phyloP scores from a whole-genome alignment of 1,140 invertebrate genomes.

The Tetragnatha versicolor region DNA sequence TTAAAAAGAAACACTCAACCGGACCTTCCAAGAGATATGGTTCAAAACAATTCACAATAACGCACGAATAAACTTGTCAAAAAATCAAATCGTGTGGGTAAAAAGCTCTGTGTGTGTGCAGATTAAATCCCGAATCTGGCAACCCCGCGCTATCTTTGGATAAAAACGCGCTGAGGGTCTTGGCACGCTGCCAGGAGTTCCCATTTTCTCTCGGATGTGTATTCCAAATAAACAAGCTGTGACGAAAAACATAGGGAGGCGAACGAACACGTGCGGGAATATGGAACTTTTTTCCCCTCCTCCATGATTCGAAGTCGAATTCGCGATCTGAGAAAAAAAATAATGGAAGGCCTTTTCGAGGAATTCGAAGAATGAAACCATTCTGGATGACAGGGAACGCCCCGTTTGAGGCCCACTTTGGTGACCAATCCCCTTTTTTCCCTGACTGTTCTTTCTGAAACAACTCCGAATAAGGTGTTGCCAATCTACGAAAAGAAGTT shows the following conservation, averaged over 20 bases:
- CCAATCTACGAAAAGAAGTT: too few relatives aligned
- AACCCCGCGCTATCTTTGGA: slow-evolving; percentile 31
- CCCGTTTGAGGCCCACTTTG: too few relatives aligned
- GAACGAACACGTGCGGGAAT: neutral
- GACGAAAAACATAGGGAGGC: slow-evolving; percentile 15
- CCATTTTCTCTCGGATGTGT: neutral
- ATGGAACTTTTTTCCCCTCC: neutral
- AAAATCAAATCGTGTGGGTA: too few relatives aligned
- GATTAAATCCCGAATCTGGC: neutral
- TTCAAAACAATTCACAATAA: too few relatives aligned
- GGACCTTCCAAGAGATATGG: too few relatives aligned
- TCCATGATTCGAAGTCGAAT: neutral
- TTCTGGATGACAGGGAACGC: too few relatives aligned
- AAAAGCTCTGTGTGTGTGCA: neutral
- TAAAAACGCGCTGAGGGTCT: slow-evolving; percentile 12
- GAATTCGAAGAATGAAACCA: too few relatives aligned
- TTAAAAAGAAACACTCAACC: too few relatives aligned
- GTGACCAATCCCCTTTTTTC: too few relatives aligned
- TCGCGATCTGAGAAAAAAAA: neutral
- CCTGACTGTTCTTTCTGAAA: too few relatives aligned
- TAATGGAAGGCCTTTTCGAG: neutral
- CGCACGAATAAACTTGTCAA: too few relatives aligned
- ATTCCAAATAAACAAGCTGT: slow-evolving; percentile 39
- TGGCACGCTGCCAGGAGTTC: slow-evolving; percentile 7
- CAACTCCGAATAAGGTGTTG: too few relatives aligned